Base-by-base conservation (phyloP, 2,113 vertebrate species). In the Hippocampus abdominalis region DNA sequence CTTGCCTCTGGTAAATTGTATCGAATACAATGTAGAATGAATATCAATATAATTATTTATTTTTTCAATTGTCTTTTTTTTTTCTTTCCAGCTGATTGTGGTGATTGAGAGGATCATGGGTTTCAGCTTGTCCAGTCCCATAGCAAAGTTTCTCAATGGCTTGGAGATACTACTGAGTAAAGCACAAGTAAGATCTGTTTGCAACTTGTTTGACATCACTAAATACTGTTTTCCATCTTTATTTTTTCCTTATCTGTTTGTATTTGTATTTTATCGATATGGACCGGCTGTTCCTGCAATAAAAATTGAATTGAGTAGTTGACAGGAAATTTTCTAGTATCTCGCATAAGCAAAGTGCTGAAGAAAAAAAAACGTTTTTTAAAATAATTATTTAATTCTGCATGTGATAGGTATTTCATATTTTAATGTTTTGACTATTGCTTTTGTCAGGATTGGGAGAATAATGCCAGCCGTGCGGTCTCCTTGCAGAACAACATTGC, bases 131-230 rank as follows among this genome's bases (percentile, higher is more conserved):
- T 94, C 95, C 71, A 94, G 95, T 85, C 95, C 97, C 9, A 87
- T 99, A 59, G 95, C 96, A 8, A 98, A 98, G 84, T 95, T 99
- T 74, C 88, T 99, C n/a, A 97, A 96, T 25, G 97, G 97, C 11
- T 87, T 99, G 84, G 97, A 99, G 91, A 96, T 99, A 75, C 93
- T 99, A 70, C 91, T 99, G 59, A 86, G 92, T 81, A 99, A 98
- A 86, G 92, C 97, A 44, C 97, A 99, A 90, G 97, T 98, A 83
- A 91, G 87, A 1, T 64, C 16, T 64, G 11, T 46, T 11, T 27
- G 39, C 48, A 39, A 1, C 9, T 23, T 63, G 10, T n/a, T 42
- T 40, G 11, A n/a, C 13, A 23, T 49, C 9, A 6, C 36, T 64
- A 9, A 6, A 2, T 27, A 27, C 23, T 42, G 7, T 36, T 36